Evolutionary conservation across 2,888 invertebrate genomes (phyloP), one percentile per base, ranked within the genome.

Genomic region (Calameuta idolon): DNA sequence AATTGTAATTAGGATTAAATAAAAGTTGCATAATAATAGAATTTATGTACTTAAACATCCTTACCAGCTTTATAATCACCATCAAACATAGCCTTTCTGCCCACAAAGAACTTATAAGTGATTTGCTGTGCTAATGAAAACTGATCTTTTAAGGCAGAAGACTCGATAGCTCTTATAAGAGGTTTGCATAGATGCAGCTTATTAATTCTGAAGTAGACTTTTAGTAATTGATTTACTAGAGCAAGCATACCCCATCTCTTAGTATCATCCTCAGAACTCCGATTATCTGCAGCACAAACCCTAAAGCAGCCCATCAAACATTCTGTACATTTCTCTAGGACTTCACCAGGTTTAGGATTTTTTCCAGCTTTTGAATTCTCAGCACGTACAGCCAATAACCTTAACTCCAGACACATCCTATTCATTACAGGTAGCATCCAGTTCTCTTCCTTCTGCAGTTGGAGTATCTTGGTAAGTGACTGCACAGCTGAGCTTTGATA

Each of bases 31-130:
- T 4, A 77, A 68, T 23, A 74, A 11, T 12, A 12, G 12, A 76
- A 15, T 35, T n/a, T n/a, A 76, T 68, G 4, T 73, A 55, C 40
- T 40, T 55, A 5, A 71, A 15, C n/a, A 37, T 71, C 4, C 75
- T 86, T 89, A 94, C 95, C 95, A 84, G 95, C 94, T 91, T 96
- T 96, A 89, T 98, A 98, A 90, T 99, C 98, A 77, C 98, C 98
- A 92, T 99, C 99, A 91, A 99, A 99, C 98, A 99, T 99, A 3
- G 98, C 97, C 91, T 99, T 99, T 40, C 99, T 94, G 0, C 99
- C 99, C 31, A 98, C 97, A 92, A 98, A 99, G 92, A 99, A 99
- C 89, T 97, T 97, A 92, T 98, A 99, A 0, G 99, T 99, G 77
- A 99, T 97, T 89, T 97, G 96, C 90, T 99, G 99, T 12, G 98